Conservation (phyloP, 2,797 vertebrate species). For the Amphiprion clarkii region DNA sequence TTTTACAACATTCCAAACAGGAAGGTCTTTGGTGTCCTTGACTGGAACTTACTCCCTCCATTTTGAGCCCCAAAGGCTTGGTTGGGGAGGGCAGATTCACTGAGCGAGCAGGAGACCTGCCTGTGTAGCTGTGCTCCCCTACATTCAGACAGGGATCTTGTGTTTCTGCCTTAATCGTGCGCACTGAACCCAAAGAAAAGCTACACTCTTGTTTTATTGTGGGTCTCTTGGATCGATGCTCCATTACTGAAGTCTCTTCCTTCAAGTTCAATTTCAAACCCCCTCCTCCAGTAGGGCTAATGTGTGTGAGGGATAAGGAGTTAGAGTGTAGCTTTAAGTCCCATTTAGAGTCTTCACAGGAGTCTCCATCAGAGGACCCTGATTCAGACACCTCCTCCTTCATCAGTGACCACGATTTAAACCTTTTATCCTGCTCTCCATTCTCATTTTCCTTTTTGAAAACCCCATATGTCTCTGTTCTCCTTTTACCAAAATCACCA, state of each 20-base stretch:
- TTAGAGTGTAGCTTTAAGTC: slow-evolving; percentile 52
- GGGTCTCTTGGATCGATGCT: slow-evolving; percentile 46
- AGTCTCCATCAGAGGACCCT: slow-evolving; percentile 59
- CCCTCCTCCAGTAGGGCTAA: slow-evolving; percentile 24
- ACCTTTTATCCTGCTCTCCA: slow-evolving; percentile 29
- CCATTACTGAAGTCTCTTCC: slow-evolving; percentile 48
- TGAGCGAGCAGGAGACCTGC: slow-evolving; percentile 80
- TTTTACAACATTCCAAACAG: slow-evolving; percentile 62
- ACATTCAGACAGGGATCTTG: slow-evolving; percentile 75
- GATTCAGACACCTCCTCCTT: slow-evolving; percentile 59
- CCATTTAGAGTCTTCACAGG: slow-evolving; percentile 61
- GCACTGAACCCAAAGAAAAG: slow-evolving; percentile 42
- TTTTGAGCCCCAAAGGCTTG: slow-evolving; percentile 77
- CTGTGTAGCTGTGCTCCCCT: slow-evolving; percentile 79
- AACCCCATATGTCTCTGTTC: slow-evolving; percentile 25
- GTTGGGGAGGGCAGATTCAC: slow-evolving; percentile 71
- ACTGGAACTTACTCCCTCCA: slow-evolving; percentile 68
- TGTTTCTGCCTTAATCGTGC: slow-evolving; percentile 66
- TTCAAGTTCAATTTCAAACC: slow-evolving; percentile 47
- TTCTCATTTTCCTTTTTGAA: slow-evolving; percentile 64
- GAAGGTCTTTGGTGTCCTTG: slow-evolving; percentile 41
- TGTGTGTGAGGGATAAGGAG: slow-evolving; percentile 34
- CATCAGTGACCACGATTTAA: slow-evolving; percentile 52
- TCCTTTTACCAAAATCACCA: slow-evolving; percentile 46
- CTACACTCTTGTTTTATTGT: slow-evolving; percentile 55